Base-by-base conservation (phyloP, 2,888 invertebrate genomes). In the Dione vanillae region DNA sequence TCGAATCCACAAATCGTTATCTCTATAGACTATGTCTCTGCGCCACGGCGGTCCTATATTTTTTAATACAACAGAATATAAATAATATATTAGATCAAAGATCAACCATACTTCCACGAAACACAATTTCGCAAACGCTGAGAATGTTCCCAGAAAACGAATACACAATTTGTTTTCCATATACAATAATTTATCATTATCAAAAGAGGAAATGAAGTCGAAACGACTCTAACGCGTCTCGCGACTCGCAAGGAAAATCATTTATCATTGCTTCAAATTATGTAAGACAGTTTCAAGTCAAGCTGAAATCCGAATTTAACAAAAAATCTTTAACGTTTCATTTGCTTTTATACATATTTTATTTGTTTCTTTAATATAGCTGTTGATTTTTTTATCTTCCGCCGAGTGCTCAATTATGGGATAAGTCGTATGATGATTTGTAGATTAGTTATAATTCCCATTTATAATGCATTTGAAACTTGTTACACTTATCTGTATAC, bases 211-310 rank as follows among this genome's bases (percentile, higher is more conserved):
- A 71, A 71, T 54, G 70, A 70, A 70, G 67, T 65, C 49, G 67
- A 70, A 70, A 68, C 70, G 70, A 64, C 67, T 72, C 41, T 40
- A 65, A 67, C 67, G 52, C 65, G 67, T 66, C 54, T 59, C 16
- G 54, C 68, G 67, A 70, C 65, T 73, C 54, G 65, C 65, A 65
- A 65, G 67, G 54, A 64, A 61, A 45, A 70, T 61, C 74, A 74
- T 74, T 72, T 72, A 74, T 74, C 74, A 74, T 72, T 74, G 54
- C 72, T 61, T 70, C 70, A 74, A 74, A 74, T 74, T 72, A 74
- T 71, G 69, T 71, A 65, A 74, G 69, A 64, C 71, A 69, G 27
- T 74, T 69, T 67, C 49, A 67, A 69, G 69, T 71, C 59, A 45
- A 69, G 74, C 64, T 59, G 65, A 58, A 67, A 66, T 70, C 69